These are phyloP conservation scores for Tholera decimalis DNA, from an alignment of 2,888 invertebrate species.

Conservation along the genomic window DNA sequence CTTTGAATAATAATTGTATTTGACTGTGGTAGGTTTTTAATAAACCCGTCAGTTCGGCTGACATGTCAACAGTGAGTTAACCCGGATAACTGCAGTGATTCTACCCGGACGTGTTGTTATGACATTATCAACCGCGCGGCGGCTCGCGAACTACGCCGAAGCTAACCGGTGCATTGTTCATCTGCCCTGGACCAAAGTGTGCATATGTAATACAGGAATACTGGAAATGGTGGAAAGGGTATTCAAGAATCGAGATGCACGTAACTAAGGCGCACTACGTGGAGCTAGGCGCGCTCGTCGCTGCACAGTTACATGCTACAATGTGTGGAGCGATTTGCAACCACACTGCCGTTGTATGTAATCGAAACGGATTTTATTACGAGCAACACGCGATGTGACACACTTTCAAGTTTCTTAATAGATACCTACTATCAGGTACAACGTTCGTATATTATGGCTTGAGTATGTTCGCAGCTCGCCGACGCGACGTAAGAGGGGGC, in stretches of 20 bases:
- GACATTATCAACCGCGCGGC: slow-evolving; percentile 54
- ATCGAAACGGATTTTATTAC: slow-evolving; percentile 75
- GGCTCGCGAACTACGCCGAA: slow-evolving; percentile 29
- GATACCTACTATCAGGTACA: slow-evolving; percentile 64
- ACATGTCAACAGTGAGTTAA: slow-evolving; percentile 43
- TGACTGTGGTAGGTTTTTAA: slow-evolving; percentile 38
- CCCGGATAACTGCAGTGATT: slow-evolving; percentile 56
- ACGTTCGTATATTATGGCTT: slow-evolving; percentile 38
- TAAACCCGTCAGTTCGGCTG: slow-evolving; percentile 37
- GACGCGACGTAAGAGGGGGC: slow-evolving; percentile 46
- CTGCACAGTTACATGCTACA: slow-evolving; percentile 46
- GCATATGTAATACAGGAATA: slow-evolving; percentile 64
- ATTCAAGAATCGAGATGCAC: slow-evolving; percentile 72
- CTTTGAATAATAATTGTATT: slow-evolving; percentile 16
- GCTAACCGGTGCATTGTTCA: slow-evolving; percentile 41
- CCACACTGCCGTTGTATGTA: slow-evolving; percentile 65
- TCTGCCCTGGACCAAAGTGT: slow-evolving; percentile 54
- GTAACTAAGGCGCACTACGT: slow-evolving; percentile 58
- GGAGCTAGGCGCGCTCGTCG: slow-evolving; percentile 59
- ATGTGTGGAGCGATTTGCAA: slow-evolving; percentile 64
- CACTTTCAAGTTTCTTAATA: slow-evolving; percentile 73
- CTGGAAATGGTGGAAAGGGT: slow-evolving; percentile 70
- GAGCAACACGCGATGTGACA: slow-evolving; percentile 66
- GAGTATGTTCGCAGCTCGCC: slow-evolving; percentile 42
- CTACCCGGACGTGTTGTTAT: slow-evolving; percentile 48